A percentile compares a stretch with the other conserved stretches of the same genome.
phyloP scores from a whole-genome alignment of 2,888 invertebrate genomes.

The Heliconius charithonia region DNA sequence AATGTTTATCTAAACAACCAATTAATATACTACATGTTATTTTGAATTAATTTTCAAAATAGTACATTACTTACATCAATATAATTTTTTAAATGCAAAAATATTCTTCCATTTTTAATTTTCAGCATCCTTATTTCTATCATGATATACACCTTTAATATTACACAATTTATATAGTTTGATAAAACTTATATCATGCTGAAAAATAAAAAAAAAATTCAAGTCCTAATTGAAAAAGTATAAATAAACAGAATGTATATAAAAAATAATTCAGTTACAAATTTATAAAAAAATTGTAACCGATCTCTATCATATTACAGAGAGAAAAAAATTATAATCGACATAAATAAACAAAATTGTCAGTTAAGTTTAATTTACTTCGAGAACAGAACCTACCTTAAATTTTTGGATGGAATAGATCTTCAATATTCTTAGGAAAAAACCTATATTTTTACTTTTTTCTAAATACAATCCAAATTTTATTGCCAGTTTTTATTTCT shows the following conservation, averaged over 20 bases:
- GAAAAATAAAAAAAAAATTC: background rate
- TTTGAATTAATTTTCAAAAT: background rate
- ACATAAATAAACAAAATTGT: too few relatives aligned
- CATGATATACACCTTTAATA: background rate
- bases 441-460: background rate
- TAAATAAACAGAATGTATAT: too few relatives aligned
- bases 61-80: slow-evolving; percentile 8
- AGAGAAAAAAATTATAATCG: too few relatives aligned
- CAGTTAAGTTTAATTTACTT: too few relatives aligned
- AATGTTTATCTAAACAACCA: background rate
- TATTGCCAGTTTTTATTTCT: too few relatives aligned
- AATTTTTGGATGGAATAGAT: slow-evolving; percentile 14
- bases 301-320: too few relatives aligned
- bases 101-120: slow-evolving; percentile 14
- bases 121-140: slow-evolving; percentile 9
- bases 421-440: background rate
- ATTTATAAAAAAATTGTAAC: too few relatives aligned
- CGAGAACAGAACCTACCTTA: too few relatives aligned
- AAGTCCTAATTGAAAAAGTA: background rate
- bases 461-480: too few relatives aligned
- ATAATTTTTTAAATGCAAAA: slow-evolving; percentile 27
- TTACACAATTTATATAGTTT: background rate
- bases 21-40: background rate
- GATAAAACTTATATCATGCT: background rate
- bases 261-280: background rate